These are phyloP conservation scores for Pteropus rufus DNA, from an alignment of 2,797 vertebrate species.

Conservation along the genomic window DNA sequence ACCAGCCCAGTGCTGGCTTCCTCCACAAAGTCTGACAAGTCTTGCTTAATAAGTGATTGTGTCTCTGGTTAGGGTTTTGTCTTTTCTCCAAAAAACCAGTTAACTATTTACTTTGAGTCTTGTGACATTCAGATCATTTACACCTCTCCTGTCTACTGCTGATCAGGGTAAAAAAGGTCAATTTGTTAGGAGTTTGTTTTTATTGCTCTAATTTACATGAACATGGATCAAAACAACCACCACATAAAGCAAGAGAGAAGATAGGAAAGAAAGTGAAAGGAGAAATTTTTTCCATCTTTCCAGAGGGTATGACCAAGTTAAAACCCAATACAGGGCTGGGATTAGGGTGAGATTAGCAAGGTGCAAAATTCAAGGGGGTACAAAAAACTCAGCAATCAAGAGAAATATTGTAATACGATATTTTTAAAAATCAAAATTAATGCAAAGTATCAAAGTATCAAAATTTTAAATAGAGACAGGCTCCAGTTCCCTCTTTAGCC, in stretches of 20 bases:
- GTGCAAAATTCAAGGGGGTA: neutral
- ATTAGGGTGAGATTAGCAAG: neutral
- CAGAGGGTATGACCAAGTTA: neutral
- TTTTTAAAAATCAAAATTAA: neutral
- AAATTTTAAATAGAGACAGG: neutral
- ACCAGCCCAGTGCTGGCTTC: neutral
- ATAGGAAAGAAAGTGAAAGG: neutral
- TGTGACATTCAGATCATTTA: neutral
- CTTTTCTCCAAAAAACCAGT: neutral
- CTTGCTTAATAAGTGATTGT: neutral
- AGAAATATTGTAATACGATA: neutral
- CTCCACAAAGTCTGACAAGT: neutral
- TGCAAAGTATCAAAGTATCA: neutral
- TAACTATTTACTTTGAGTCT: conserved; percentile 52
- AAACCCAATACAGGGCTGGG: neutral
- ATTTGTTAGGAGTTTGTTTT: neutral
- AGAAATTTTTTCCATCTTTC: neutral
- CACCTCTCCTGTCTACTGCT: neutral
- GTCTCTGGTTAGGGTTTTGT: neutral
- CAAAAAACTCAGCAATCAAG: neutral
- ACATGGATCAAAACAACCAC: neutral
- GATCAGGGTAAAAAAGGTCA: neutral
- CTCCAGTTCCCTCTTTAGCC: neutral
- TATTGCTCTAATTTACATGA: neutral
- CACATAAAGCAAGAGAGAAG: neutral